Evolutionary conservation across 2,888 invertebrate genomes (phyloP), one percentile per base, ranked within the genome.

Genomic region (Eremobia ochroleuca): DNA sequence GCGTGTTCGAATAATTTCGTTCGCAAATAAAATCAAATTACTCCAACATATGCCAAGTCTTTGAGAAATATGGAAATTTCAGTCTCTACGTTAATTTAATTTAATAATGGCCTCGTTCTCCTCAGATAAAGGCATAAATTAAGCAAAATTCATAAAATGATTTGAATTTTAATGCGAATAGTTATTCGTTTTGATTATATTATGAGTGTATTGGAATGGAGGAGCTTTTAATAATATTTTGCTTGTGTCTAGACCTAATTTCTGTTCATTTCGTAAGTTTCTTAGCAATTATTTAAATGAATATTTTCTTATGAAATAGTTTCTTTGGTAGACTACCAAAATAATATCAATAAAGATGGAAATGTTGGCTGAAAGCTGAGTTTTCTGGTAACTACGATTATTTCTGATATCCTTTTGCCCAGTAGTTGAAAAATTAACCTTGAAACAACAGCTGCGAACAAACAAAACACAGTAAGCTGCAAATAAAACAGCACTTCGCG

Each of bases 71-170:
- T 88, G 88, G 79, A 83, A 88, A 88, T 88, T 83, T 75, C 59
- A 79, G 75, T 85, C 86, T 88, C 83, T 85, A 81, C 87, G 80
- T 88, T 86, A 89, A 91, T 91, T 91, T 82, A 89, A 91, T 90
- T 88, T 89, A 88, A 89, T 89, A 88, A 89, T 88, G 85, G 85
- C 85, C 55, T 64, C 76, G 34, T 80, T 81, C 77, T 72, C 84
- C 64, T 73, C 77, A 85, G 87, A 68, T 84, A 90, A 81, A 85
- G 86, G 88, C 86, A 88, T 90, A 86, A 88, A 89, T 90, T 90
- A 85, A 87, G 76, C 71, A 70, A 84, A 86, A 87, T 89, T 87
- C 81, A 72, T 87, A 83, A 84, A 89, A 87, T 85, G 84, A 89
- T 90, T 90, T 89, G 79, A 89, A 77, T 89, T 80, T 81, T 80